Evolutionary conservation across 2,888 invertebrate species (phyloP).

Genomic region (Hyposoter dolosus): DNA sequence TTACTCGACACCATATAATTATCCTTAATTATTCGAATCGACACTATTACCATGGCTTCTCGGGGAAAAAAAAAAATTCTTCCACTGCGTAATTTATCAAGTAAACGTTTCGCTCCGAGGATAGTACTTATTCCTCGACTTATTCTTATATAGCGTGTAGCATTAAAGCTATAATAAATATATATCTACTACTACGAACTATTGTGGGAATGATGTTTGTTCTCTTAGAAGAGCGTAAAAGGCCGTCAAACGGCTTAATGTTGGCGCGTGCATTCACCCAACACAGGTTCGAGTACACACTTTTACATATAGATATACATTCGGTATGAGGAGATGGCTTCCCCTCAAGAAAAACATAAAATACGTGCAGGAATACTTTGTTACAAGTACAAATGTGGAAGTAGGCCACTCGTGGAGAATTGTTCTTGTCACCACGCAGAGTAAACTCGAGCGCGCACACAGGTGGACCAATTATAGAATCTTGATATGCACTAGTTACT

Average conservation of each 20-base stretch:
- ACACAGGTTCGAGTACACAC: slow-evolving; percentile 16
- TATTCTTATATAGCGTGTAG: neutral
- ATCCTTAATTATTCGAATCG: neutral
- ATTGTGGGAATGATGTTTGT: slow-evolving; percentile 47
- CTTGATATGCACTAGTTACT: slow-evolving; percentile 77
- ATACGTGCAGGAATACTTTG: slow-evolving; percentile 23
- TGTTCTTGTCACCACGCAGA: slow-evolving; percentile 71
- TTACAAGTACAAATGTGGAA: slow-evolving; percentile 67
- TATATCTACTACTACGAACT: slow-evolving; percentile 5
- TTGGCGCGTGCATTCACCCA: slow-evolving; percentile 63
- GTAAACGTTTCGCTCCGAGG: slow-evolving; percentile 1
- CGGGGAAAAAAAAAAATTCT: neutral
- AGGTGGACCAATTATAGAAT: slow-evolving; percentile 67
- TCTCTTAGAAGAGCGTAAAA: slow-evolving; percentile 31
- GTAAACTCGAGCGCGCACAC: slow-evolving; percentile 37
- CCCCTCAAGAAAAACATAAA: slow-evolving; percentile 46
- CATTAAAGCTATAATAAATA: slow-evolving; percentile 1
- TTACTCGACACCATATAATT: neutral
- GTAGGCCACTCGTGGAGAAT: slow-evolving; percentile 75
- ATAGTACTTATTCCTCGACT: neutral
- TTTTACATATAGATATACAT: slow-evolving; percentile 14
- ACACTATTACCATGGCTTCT: neutral
- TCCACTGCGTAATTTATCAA: slow-evolving; percentile 10
- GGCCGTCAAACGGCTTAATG: slow-evolving; percentile 60
- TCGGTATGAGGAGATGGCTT: slow-evolving; percentile 57